Percentiles rank a stretch among this genome's conserved stretches.
Conservation (phyloP, 2,113 vertebrate species). For the Castor canadensis region DNA sequence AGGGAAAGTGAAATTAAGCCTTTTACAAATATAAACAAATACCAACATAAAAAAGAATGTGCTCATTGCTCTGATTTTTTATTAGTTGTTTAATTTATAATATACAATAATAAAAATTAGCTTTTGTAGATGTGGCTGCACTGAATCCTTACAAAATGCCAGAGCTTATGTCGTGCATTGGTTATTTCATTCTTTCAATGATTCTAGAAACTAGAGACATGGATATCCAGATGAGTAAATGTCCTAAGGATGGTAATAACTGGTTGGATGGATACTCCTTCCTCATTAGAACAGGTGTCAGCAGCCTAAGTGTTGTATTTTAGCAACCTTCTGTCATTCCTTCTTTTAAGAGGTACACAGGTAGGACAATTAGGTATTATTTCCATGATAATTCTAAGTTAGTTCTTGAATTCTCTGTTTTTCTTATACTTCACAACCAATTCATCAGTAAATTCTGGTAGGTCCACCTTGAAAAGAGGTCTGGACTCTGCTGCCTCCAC, state of each 20-base stretch:
- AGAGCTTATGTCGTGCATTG: neutral
- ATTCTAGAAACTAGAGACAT: neutral
- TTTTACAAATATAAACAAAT: slow-evolving; percentile 34
- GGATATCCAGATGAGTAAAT: neutral
- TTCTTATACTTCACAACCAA: neutral
- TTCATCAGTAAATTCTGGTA: neutral
- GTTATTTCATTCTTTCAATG: neutral
- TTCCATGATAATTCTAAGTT: neutral
- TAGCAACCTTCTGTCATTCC: neutral
- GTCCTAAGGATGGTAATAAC: neutral
- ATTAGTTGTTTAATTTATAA: slow-evolving; percentile 33
- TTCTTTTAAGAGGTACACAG: neutral
- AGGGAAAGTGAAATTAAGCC: slow-evolving; percentile 6
- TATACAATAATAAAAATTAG: slow-evolving; percentile 24
- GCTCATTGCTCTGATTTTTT: slow-evolving; percentile 20
- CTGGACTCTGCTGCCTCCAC: too few relatives aligned
- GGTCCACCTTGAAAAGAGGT: neutral
- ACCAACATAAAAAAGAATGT: neutral
- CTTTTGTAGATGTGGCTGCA: neutral
- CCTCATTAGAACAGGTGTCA: neutral
- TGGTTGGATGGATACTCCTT: neutral
- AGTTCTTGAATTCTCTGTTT: neutral
- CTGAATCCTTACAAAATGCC: neutral
- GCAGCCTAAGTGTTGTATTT: neutral
- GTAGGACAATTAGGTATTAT: neutral